Conservation (phyloP, 1,140 invertebrate genomes). For the Yoshiicerus persimilis region DNA sequence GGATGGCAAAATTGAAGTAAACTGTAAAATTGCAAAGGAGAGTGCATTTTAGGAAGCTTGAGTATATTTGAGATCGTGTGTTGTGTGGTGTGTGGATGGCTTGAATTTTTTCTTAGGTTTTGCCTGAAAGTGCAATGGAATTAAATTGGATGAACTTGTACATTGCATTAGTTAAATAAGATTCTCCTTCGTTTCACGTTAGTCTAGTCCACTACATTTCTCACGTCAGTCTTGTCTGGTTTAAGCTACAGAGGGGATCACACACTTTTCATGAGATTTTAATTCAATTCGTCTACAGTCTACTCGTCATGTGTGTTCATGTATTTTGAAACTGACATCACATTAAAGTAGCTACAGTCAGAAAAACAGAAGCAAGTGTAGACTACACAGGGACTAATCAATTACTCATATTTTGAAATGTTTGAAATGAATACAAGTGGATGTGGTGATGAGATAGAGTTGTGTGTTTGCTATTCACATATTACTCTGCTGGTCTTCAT, state of each 20-base stretch:
- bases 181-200: background rate
- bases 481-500: background rate
- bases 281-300: background rate
- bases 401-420: constrained; percentile 42
- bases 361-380: background rate
- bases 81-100: background rate
- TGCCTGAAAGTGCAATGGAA: background rate
- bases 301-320: background rate
- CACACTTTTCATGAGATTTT: background rate
- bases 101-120: background rate
- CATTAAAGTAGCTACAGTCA: background rate
- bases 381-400: constrained; percentile 24
- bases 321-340: background rate
- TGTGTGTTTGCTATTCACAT: background rate
- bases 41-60: no score
- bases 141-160: background rate
- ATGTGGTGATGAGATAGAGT: constrained; percentile 8
- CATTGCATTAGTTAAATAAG: background rate
- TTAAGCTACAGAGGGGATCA: background rate
- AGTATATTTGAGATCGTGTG: background rate
- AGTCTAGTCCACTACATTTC: background rate
- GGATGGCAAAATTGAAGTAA: background rate
- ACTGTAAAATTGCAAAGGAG: background rate
- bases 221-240: background rate
- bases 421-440: constrained; percentile 6